phyloP scores from a whole-genome alignment of 2,113 vertebrate genomes.

The Oophaga pumilio region DNA sequence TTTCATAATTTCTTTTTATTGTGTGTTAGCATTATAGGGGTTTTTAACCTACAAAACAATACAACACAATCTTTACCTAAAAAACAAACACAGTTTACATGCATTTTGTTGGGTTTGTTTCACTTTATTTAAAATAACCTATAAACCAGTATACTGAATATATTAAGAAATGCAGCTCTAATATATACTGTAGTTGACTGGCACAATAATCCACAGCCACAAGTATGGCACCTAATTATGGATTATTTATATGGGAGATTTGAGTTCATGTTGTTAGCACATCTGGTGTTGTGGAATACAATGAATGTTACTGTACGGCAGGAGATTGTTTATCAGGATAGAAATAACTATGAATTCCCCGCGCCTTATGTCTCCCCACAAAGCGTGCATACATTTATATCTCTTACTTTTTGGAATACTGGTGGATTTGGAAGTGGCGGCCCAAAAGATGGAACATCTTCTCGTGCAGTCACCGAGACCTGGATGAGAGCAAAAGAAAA shows the following conservation, averaged over 20 bases:
- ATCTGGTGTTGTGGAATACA: constrained; percentile 24
- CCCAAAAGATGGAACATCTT: constrained; percentile 88
- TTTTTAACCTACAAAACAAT: too few relatives aligned
- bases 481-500: constrained; percentile 57
- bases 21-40: too few relatives aligned
- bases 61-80: not conserved
- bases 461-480: constrained; percentile 91
- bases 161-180: not conserved
- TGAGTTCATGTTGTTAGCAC: constrained; percentile 21
- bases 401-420: constrained; percentile 85
- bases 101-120: not conserved
- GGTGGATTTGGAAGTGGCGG: constrained; percentile 85
- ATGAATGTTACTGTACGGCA: constrained; percentile 4
- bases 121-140: not conserved
- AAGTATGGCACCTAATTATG: not conserved
- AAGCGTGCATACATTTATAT: not conserved
- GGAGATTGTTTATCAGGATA: constrained; percentile 8
- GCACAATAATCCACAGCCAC: not conserved
- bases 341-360: not conserved
- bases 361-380: constrained; percentile 3
- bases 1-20: too few relatives aligned
- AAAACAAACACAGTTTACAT: not conserved
- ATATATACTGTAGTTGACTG: not conserved
- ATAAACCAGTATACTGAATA: not conserved
- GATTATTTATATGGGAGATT: not conserved